A percentile compares a stretch with the other conserved stretches of the same genome.
phyloP scores from a whole-genome alignment of 2,113 vertebrate genomes.

The Peromyscus polionotus region DNA sequence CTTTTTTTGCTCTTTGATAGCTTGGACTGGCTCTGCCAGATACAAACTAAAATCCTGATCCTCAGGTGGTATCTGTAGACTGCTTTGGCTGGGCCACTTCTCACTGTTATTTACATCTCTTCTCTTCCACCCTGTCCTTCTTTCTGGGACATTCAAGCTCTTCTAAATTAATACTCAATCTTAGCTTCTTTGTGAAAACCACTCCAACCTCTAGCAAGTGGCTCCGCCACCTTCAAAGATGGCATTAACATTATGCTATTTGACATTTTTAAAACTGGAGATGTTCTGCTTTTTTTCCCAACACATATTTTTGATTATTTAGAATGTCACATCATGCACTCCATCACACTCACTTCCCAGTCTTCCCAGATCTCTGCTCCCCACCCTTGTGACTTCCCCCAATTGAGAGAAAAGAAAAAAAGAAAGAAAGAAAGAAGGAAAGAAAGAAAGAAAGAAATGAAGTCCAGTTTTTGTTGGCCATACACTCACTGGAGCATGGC shows the following conservation, averaged over 20 bases:
- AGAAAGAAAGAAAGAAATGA: too few species aligned
- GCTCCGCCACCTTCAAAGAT: neutral
- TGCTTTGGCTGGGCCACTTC: neutral
- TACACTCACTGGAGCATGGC: too few species aligned
- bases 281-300: neutral
- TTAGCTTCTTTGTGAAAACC: neutral
- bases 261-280: neutral
- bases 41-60: neutral
- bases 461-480: too few species aligned
- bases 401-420: too few species aligned
- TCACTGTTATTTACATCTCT: neutral
- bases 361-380: too few species aligned
- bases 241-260: neutral
- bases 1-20: constrained; percentile 32
- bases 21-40: neutral
- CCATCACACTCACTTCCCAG: too few species aligned
- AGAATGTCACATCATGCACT: too few species aligned
- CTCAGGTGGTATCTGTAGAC: neutral
- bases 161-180: constrained; percentile 5
- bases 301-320: too few species aligned
- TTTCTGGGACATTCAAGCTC: neutral
- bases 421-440: neutral
- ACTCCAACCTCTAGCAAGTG: neutral
- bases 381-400: too few species aligned
- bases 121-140: neutral